These are phyloP conservation scores for Gopherus evgoodei DNA, from an alignment of 2,113 vertebrate genomes.

Conservation along the genomic window DNA sequence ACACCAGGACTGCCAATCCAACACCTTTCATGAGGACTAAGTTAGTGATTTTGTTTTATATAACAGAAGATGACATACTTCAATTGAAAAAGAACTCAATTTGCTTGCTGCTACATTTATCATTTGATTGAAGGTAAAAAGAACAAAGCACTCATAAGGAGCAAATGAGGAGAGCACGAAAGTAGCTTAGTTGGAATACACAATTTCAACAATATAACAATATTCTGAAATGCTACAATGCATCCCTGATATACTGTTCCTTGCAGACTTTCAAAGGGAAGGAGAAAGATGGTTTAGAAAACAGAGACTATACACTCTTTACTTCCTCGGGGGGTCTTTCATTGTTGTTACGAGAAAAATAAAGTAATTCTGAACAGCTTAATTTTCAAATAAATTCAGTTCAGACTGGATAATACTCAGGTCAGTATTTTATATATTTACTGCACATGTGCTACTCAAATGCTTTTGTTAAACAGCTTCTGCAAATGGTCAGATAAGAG, in stretches of 20 bases:
- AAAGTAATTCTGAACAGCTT: not conserved
- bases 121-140: not conserved
- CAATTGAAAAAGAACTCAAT: not conserved
- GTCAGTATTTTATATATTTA: slow-evolving; percentile 10
- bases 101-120: not conserved
- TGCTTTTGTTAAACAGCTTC: not conserved
- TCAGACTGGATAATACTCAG: not conserved
- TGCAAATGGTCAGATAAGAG: not conserved
- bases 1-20: not conserved
- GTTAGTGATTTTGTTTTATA: not conserved
- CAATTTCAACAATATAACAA: not conserved
- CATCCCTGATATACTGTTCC: not conserved
- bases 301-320: not conserved
- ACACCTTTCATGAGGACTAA: not conserved
- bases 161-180: rapidly evolving
- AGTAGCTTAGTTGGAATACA: not conserved
- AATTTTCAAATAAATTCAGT: slow-evolving; percentile 26
- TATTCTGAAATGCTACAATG: not conserved
- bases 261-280: not conserved
- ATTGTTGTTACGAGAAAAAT: no score
- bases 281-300: not conserved
- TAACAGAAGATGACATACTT: not conserved
- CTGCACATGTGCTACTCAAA: not conserved
- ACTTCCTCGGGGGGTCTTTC: no score
- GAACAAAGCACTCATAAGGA: not conserved